phyloP scores from a whole-genome alignment of 2,113 vertebrate species.

The Xiphophorus hellerii region DNA sequence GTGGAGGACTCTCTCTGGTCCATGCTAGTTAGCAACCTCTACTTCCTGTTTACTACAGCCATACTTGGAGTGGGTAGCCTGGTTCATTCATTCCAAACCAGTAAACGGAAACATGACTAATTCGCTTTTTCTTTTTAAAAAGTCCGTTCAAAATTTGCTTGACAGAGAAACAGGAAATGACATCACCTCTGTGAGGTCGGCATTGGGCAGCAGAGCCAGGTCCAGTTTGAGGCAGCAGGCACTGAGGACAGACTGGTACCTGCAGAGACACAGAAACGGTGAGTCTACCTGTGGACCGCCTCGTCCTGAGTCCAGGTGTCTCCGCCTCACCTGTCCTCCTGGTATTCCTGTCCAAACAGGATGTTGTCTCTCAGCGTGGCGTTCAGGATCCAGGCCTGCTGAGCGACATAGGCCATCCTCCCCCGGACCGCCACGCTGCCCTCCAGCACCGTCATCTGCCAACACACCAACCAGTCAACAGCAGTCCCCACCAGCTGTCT shows the following conservation, averaged over 20 bases:
- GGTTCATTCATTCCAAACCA: too few species aligned
- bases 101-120: too few species aligned
- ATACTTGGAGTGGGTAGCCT: too few species aligned
- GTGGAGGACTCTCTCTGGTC: too few species aligned
- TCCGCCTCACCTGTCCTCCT: constrained; percentile 87
- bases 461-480: not conserved
- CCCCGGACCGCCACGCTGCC: constrained; percentile 87
- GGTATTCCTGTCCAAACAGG: constrained; percentile 90
- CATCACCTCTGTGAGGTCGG: constrained; percentile 91
- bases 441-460: constrained; percentile 88
- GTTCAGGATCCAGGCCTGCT: constrained; percentile 95
- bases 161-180: constrained; percentile 17
- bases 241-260: constrained; percentile 88
- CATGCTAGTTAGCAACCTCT: too few species aligned
- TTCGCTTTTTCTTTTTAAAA: too few species aligned
- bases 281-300: not conserved
- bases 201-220: constrained; percentile 86
- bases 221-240: constrained; percentile 90
- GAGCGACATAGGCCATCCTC: constrained; percentile 89
- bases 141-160: not conserved
- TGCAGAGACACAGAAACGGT: constrained; percentile 50
- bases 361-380: constrained; percentile 92
- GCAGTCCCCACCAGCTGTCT: accelerated
- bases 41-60: too few species aligned
- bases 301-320: not conserved